These are phyloP conservation scores for Hippolais icterina DNA, from an alignment of 2,113 vertebrate species.

Conservation along the genomic window DNA sequence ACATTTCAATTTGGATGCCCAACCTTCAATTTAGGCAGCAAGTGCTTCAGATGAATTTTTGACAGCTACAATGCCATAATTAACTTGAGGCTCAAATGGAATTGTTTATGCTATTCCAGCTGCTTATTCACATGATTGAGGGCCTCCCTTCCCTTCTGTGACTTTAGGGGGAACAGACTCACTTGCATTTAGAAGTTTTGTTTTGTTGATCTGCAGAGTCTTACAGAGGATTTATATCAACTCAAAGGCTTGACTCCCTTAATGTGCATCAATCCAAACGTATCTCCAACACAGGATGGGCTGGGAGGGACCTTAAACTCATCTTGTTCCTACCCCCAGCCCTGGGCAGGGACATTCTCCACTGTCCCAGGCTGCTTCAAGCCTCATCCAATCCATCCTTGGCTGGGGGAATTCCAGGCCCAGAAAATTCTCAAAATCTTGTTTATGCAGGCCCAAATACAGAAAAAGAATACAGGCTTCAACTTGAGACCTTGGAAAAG, in stretches of 20 bases:
- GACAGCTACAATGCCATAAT: slow-evolving; percentile 39
- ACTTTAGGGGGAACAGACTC: background rate
- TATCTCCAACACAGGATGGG: fast-evolving
- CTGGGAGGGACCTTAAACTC: background rate
- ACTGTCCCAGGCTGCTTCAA: background rate
- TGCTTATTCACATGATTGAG: background rate
- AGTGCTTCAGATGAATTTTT: slow-evolving; percentile 23
- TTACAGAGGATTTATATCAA: background rate
- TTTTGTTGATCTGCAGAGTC: background rate
- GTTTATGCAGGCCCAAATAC: background rate
- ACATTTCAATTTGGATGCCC: slow-evolving; percentile 52
- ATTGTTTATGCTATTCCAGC: slow-evolving; percentile 19
- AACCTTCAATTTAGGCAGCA: slow-evolving; percentile 45
- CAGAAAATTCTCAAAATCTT: background rate
- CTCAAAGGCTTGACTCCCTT: background rate
- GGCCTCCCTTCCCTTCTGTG: background rate
- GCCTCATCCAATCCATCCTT: fast-evolving
- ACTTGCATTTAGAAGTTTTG: background rate
- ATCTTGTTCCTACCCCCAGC: background rate
- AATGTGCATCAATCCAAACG: background rate
- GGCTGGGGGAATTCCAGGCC: background rate
- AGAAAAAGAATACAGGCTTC: too few species aligned
- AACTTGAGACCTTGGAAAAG: background rate
- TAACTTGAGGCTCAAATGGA: slow-evolving; percentile 15
- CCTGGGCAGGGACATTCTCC: background rate